Conservation (phyloP, 2,113 vertebrate species). For the Colius striatus region DNA sequence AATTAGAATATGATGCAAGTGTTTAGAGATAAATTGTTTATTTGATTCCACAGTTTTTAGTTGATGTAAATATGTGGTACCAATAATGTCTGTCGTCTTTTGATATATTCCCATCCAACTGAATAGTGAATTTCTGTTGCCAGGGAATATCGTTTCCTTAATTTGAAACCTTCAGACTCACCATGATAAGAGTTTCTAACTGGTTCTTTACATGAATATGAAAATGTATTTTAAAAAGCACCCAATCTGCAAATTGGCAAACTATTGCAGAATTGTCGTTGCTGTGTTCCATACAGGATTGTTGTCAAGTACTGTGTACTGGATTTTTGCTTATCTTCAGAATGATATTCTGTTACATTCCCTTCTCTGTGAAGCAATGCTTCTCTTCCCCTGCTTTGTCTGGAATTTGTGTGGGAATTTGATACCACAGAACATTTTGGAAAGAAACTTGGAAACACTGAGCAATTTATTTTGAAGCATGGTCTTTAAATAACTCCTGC, state of each 20-base stretch:
- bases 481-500: neutral
- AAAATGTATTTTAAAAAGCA: neutral
- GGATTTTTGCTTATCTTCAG: neutral
- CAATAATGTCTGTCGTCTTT: fast-evolving
- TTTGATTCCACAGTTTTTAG: neutral
- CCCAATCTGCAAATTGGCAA: neutral
- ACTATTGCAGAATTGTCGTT: neutral
- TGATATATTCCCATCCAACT: neutral
- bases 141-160: neutral
- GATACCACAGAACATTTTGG: neutral
- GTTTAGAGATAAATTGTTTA: neutral
- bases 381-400: neutral
- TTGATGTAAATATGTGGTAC: neutral
- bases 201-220: neutral
- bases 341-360: neutral
- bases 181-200: neutral
- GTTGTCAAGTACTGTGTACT: neutral
- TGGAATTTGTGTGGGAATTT: neutral
- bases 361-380: neutral
- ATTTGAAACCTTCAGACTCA: neutral
- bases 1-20: neutral
- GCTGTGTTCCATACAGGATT: neutral
- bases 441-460: neutral
- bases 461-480: neutral
- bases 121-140: neutral